Base-by-base conservation (phyloP, 2,888 invertebrate genomes). In the Sinhomidia bicolor region DNA sequence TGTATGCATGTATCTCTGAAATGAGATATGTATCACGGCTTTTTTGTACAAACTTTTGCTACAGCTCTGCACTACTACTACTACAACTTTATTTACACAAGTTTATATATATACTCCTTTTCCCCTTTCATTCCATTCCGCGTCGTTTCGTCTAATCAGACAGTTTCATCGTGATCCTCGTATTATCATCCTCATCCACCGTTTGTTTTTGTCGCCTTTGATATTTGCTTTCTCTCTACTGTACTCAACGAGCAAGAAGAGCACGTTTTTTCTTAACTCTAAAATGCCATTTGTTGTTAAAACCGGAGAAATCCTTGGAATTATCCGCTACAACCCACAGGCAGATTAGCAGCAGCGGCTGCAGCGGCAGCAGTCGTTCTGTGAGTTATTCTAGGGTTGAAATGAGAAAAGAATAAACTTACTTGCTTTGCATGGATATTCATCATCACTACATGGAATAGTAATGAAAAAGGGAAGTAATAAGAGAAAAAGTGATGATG, bases 221-320 rank as follows among this genome's bases (percentile, higher is more conserved):
- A 57, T 76, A 17, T 74, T 65, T 29, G 10, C 68, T 17, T 32
- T 68, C 60, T 62, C 71, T 60, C 14, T 41, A 29, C 44, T 17
- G 17, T 10, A 44, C 26, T 82, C 47, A 74, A 47, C 29, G 47
- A 51, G 26, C 47, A n/a, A n/a, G n/a, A n/a, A n/a, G n/a, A n/a
- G 26, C 47, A 26, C 74, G 51, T 47, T 57, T 57, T 51, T 51
- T 36, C 20, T 36, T 57, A 57, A 54, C 54, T 57, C 36, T 32
- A 57, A 79, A 86, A 86, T 86, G 79, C 68, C 80, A 80, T 79
- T 85, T 26, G 51, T 54, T 85, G 85, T 78, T 62, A n/a, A n/a
- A 44, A 65, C 17, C 32, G 36, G 57, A 80, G 80, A 79, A 71
- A 76, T 84, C 76, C 84, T 20, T 20, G 76, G 84, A 84, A 84